phyloP scores from a whole-genome alignment of 1,140 invertebrate species.

The Neodiprion fabricii region DNA sequence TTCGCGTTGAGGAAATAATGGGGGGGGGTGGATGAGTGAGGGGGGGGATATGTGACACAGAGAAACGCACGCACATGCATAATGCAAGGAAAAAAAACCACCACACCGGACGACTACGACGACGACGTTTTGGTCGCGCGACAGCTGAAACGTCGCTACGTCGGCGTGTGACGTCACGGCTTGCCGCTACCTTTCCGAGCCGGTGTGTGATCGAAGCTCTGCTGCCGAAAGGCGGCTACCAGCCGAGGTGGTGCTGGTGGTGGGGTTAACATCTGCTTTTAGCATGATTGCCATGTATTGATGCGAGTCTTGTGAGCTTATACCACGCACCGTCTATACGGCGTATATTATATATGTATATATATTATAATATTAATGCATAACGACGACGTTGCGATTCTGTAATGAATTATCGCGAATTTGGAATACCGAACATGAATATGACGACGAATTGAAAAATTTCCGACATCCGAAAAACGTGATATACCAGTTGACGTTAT shows the following conservation, averaged over 20 bases:
- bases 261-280: conserved; percentile 59
- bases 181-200: neutral
- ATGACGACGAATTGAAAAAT: neutral
- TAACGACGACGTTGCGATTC: neutral
- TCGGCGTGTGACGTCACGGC: neutral
- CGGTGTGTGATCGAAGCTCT: conserved; percentile 4
- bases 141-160: conserved; percentile 2
- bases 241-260: conserved; percentile 9
- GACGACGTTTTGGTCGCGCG: neutral
- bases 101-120: neutral
- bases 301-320: conserved; percentile 46
- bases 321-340: conserved; percentile 41
- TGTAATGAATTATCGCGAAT: neutral
- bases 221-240: neutral
- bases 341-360: neutral
- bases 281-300: conserved; percentile 58
- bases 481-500: too few relatives aligned
- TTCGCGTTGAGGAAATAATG: too few relatives aligned
- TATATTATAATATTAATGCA: neutral
- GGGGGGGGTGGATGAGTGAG: too few relatives aligned
- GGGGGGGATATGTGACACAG: neutral
- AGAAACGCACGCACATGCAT: neutral
- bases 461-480: too few relatives aligned
- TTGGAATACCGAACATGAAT: neutral
- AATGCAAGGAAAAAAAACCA: neutral